A percentile compares a stretch with the other conserved stretches of the same genome.
These are phyloP conservation scores for Leptodactylus fuscus DNA, from an alignment of 2,113 vertebrate species.

Conservation along the genomic window DNA sequence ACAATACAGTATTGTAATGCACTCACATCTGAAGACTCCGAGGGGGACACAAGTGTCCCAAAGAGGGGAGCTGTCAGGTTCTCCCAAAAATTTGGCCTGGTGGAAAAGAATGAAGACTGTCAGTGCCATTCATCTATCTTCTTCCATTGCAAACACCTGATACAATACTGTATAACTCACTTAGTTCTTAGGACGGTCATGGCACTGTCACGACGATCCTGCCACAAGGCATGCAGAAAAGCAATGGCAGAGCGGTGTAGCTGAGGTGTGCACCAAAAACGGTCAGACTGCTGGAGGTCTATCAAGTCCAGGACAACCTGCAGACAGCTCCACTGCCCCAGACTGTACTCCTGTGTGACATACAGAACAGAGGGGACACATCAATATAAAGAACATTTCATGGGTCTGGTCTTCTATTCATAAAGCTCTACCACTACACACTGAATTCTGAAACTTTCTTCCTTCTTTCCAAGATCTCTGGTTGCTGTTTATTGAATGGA, in stretches of 20 bases:
- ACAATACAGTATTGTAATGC: not conserved
- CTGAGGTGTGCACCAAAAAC: constrained; percentile 92
- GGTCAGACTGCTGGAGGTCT: constrained; percentile 87
- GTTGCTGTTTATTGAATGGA: too few species aligned
- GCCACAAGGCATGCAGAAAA: constrained; percentile 96
- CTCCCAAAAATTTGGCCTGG: constrained; percentile 94
- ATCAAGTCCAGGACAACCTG: constrained; percentile 91
- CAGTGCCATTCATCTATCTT: not conserved
- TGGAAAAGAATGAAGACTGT: constrained; percentile 3
- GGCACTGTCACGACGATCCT: constrained; percentile 94
- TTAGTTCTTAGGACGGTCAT: constrained; percentile 92
- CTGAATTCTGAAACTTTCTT: too few species aligned
- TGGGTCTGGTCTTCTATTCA: too few species aligned
- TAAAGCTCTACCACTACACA: too few species aligned
- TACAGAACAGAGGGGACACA: not conserved
- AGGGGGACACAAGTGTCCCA: constrained; percentile 83
- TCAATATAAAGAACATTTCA: not conserved
- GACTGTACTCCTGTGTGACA: constrained; percentile 84
- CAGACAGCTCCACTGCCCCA: constrained; percentile 95
- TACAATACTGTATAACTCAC: constrained; percentile 71
- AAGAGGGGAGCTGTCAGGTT: constrained; percentile 93
- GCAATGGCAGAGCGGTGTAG: constrained; percentile 90
- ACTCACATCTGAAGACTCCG: constrained; percentile 90
- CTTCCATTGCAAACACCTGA: too few species aligned
- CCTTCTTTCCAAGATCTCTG: too few species aligned